Evolutionary conservation across 2,888 invertebrate genomes (phyloP).

Genomic region (Camptogramma bilineatum): DNA sequence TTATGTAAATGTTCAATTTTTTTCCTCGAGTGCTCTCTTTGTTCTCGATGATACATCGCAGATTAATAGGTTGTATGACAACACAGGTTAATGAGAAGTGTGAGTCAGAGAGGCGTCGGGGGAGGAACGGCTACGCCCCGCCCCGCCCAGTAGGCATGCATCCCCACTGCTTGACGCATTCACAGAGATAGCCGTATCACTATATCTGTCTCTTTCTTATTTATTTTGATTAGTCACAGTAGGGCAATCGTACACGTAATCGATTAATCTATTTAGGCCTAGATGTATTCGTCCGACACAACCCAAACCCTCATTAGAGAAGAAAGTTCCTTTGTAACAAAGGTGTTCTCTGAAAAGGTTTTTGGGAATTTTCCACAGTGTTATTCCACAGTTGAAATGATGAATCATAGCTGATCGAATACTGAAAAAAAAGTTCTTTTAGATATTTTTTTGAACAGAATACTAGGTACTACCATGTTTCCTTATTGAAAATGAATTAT

Average conservation of each 20-base stretch:
- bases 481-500: slow-evolving; percentile 29
- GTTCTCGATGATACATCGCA: slow-evolving; percentile 44
- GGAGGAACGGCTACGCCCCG: slow-evolving; percentile 40
- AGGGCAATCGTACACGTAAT: background rate
- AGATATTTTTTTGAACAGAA: background rate
- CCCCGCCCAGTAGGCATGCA: slow-evolving; percentile 45
- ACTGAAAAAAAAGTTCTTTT: background rate
- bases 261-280: background rate
- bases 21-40: slow-evolving; percentile 50
- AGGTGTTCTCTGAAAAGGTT: too few relatives aligned
- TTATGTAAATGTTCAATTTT: slow-evolving; percentile 57
- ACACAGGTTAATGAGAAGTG: slow-evolving; percentile 28
- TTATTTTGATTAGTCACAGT: background rate
- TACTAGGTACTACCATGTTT: slow-evolving; percentile 23
- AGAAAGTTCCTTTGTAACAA: background rate
- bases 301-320: background rate
- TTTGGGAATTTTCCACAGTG: too few relatives aligned
- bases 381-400: too few relatives aligned
- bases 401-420: background rate
- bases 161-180: slow-evolving; percentile 34
- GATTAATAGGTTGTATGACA: slow-evolving; percentile 28
- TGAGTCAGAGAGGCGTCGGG: slow-evolving; percentile 51
- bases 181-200: slow-evolving; percentile 10
- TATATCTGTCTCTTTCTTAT: slow-evolving; percentile 15
- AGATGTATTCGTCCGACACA: background rate